phyloP scores from a whole-genome alignment of 1,140 invertebrate species.

The Macrosteles quadrilineatus region DNA sequence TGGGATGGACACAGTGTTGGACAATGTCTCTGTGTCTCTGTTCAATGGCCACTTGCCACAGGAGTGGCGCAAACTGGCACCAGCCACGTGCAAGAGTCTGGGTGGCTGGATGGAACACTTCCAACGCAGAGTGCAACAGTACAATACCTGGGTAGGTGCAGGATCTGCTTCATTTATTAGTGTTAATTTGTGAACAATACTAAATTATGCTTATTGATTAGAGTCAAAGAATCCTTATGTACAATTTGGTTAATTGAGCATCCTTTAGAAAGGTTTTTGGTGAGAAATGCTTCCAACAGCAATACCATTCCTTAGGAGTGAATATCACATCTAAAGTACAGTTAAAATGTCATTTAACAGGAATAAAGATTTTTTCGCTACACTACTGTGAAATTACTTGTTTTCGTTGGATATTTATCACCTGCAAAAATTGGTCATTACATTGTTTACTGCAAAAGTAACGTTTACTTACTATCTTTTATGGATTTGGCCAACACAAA shows the following conservation, averaged over 20 bases:
- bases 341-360: too few species aligned
- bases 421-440: too few species aligned
- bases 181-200: not conserved
- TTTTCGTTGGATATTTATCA: too few species aligned
- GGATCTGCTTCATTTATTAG: too few species aligned
- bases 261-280: not conserved
- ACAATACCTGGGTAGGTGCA: constrained; percentile 67
- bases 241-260: not conserved
- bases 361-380: too few species aligned
- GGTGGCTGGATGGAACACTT: constrained; percentile 89
- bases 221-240: constrained; percentile 25
- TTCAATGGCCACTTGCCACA: constrained; percentile 81
- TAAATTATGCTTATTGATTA: not conserved
- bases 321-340: too few species aligned
- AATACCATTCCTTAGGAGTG: too few species aligned
- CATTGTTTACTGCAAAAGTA: too few species aligned
- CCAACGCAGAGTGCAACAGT: constrained; percentile 67
- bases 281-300: not conserved
- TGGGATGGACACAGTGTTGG: constrained; percentile 81
- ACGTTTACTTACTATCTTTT: too few species aligned
- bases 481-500: too few species aligned
- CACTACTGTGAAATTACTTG: too few species aligned
- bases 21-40: constrained; percentile 76
- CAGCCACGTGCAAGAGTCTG: constrained; percentile 81
- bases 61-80: constrained; percentile 79